Conservation (phyloP, 2,113 vertebrate genomes). For the Rynchops niger region DNA sequence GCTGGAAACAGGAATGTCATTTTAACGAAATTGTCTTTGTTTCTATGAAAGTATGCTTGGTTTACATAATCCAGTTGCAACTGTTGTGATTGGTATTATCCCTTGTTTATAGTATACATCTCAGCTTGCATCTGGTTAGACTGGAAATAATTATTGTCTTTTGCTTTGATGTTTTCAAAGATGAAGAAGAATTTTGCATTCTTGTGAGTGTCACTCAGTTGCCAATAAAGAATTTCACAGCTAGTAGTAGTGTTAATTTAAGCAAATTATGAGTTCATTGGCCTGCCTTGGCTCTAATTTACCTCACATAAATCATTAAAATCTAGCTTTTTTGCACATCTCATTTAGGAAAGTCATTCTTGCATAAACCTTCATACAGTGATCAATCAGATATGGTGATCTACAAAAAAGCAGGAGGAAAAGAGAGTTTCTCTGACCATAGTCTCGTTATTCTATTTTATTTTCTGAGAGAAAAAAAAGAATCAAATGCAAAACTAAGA, state of each 20-base stretch:
- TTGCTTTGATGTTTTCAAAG: background rate
- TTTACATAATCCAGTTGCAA: background rate
- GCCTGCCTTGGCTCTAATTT: slow-evolving; percentile 2
- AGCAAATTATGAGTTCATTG: slow-evolving; percentile 18
- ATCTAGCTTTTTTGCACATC: background rate
- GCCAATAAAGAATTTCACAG: background rate
- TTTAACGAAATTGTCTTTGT: background rate
- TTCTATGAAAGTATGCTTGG: background rate
- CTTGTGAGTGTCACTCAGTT: background rate
- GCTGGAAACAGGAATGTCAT: background rate
- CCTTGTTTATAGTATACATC: background rate
- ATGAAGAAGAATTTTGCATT: background rate
- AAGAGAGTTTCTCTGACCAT: background rate
- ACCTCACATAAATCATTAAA: background rate
- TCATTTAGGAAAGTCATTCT: background rate
- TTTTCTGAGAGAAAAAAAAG: background rate
- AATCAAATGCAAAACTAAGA: background rate
- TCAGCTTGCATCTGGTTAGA: background rate
- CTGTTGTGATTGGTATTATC: background rate
- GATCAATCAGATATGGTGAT: background rate
- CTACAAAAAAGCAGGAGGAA: background rate
- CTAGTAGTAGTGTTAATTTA: background rate
- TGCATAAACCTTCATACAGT: background rate
- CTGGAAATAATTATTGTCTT: background rate
- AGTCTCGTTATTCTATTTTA: background rate